Conservation (phyloP, 2,113 vertebrate species). For the Trogon melanurus region DNA sequence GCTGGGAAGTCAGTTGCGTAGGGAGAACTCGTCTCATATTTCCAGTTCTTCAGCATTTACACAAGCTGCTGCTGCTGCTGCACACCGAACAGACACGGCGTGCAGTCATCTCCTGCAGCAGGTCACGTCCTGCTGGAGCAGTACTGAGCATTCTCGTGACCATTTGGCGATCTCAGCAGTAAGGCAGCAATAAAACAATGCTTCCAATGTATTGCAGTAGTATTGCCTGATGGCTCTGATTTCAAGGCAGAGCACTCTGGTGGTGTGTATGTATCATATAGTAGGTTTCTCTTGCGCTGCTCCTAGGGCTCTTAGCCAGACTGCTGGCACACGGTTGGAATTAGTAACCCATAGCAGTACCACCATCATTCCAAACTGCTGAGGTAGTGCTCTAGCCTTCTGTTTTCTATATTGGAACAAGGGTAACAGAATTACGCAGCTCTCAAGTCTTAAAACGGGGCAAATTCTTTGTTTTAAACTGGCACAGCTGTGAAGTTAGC, state of each 20-base stretch:
- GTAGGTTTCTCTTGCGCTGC: neutral
- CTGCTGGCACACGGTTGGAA: neutral
- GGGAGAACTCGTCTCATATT: neutral
- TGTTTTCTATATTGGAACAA: neutral
- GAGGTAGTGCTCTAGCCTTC: neutral
- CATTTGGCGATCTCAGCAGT: neutral
- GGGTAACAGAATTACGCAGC: neutral
- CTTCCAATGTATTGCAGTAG: neutral
- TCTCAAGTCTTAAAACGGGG: neutral
- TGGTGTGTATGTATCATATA: accelerated
- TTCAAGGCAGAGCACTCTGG: conserved; percentile 10
- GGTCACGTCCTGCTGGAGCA: neutral
- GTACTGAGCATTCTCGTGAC: neutral
- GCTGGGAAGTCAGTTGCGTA: neutral
- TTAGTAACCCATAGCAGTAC: neutral
- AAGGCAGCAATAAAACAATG: conserved; percentile 42
- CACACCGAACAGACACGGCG: neutral
- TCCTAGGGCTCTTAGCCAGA: neutral
- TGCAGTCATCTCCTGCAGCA: neutral
- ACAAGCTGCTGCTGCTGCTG: neutral
- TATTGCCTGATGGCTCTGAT: neutral
- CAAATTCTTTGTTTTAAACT: neutral
- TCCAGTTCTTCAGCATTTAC: conserved; percentile 15
- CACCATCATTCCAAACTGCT: neutral
- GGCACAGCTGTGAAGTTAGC: neutral